Percentiles rank a stretch among this genome's conserved stretches.
Conservation (phyloP, 2,113 vertebrate species). For the Myocastor coypus region DNA sequence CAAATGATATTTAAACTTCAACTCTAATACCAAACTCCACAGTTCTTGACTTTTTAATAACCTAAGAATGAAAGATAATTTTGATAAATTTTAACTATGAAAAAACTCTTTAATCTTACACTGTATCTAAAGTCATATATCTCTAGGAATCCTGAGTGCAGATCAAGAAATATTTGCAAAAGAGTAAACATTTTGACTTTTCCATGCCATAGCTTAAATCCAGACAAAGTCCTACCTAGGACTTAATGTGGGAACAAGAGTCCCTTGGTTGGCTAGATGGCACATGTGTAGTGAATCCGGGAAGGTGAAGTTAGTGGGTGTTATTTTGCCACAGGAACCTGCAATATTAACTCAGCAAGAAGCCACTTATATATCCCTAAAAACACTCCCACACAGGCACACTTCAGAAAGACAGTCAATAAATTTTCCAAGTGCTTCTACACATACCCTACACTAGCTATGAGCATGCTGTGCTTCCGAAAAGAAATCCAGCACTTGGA, state of each 20-base stretch:
- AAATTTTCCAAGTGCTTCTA: neutral
- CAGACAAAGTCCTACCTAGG: neutral
- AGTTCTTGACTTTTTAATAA: slow-evolving; percentile 14
- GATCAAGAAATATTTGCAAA: neutral
- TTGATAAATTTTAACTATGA: neutral
- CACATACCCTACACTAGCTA: neutral
- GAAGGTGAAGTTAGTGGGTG: neutral
- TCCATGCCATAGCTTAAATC: neutral
- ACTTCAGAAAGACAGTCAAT: slow-evolving; percentile 39
- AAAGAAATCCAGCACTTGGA: neutral
- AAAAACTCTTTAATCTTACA: slow-evolving; percentile 6
- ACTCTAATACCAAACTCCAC: neutral
- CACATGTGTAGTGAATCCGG: neutral
- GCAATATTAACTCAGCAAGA: neutral
- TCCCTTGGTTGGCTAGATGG: neutral
- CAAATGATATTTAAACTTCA: slow-evolving; percentile 27
- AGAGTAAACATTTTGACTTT: neutral
- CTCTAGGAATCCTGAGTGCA: neutral
- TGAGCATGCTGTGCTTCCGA: neutral
- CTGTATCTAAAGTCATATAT: neutral
- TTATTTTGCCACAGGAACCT: neutral
- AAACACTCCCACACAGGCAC: neutral
- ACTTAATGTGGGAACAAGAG: neutral
- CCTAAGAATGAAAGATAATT: slow-evolving; percentile 5
- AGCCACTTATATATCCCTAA: neutral